These are phyloP conservation scores for Lutjanus erythropterus DNA, from an alignment of 2,113 vertebrate species.

Conservation along the genomic window DNA sequence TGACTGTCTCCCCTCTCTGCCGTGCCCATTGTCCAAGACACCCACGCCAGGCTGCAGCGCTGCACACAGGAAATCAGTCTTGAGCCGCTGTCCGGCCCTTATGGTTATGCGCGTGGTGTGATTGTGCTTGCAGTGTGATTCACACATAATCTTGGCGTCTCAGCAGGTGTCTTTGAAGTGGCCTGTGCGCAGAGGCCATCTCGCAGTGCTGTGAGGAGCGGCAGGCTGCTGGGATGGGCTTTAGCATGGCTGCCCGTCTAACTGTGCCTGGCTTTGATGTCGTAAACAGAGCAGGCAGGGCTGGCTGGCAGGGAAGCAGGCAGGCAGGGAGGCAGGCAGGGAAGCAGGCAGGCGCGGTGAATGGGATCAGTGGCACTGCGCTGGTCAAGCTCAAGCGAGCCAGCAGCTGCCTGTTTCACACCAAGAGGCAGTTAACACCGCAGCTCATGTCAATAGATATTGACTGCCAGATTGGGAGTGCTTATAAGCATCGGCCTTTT, in stretches of 20 bases:
- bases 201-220: slow-evolving; percentile 59
- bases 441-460: slow-evolving; percentile 79
- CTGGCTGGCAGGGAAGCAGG: slow-evolving; percentile 57
- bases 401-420: slow-evolving; percentile 77
- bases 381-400: slow-evolving; percentile 75
- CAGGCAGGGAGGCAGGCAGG: slow-evolving; percentile 37
- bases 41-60: slow-evolving; percentile 35
- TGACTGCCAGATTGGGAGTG: slow-evolving; percentile 74
- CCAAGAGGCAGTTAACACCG: slow-evolving; percentile 71
- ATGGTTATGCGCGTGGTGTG: slow-evolving; percentile 28
- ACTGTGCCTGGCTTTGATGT: slow-evolving; percentile 79
- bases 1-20: slow-evolving; percentile 57
- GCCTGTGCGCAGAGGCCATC: slow-evolving; percentile 67
- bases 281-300: slow-evolving; percentile 75
- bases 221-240: slow-evolving; percentile 75
- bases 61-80: slow-evolving; percentile 40
- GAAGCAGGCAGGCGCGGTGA: slow-evolving; percentile 64
- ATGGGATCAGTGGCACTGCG: slow-evolving; percentile 76
- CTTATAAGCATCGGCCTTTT: slow-evolving; percentile 65
- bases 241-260: slow-evolving; percentile 75
- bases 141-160: slow-evolving; percentile 69
- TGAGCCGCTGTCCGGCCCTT: slow-evolving; percentile 25
- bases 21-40: slow-evolving; percentile 52
- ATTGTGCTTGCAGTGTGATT: slow-evolving; percentile 58
- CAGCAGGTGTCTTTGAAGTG: slow-evolving; percentile 82